Evolutionary conservation across 2,113 vertebrate genomes (phyloP), one percentile per base, ranked within the genome.

Genomic region (Corydoras maculifer): DNA sequence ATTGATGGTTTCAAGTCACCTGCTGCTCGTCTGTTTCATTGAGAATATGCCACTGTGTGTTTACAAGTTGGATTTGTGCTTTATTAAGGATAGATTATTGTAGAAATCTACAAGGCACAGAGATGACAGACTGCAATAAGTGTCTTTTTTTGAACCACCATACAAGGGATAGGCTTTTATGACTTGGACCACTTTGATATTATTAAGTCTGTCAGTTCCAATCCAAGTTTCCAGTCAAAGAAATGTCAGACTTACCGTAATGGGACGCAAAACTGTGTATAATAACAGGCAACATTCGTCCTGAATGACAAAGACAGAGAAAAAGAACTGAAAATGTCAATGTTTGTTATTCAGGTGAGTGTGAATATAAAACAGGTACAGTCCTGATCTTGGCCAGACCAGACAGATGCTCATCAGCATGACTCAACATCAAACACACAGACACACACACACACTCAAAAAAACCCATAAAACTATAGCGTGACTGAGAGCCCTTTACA

Each of bases 401-500:
- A 58, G 57, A 68, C 77, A 75, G 64, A 68, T 62, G 60, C 59
- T 74, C 31, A 43, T 62, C 29, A 30, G 29, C 64, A 60, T 78
- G 77, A 78, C 58, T 78, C 73, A 69, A 73, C 55, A 9, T 10
- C n/a, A 8, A 67, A 67, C 68, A 72, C 18, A 25, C 18, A 25
- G 18, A 25, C 18, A 25, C 18, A 25, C 18, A n/a, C 50, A 57
- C 35, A 43, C 35, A 43, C 35, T 43, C 35, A n/a, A 57, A 57
- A 57, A 57, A 5, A 1, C 51, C 54, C 14, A 57, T 57, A 64
- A 64, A 75, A 72, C 72, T 65, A 15, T 74, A 69, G 73, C 69
- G 59, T 75, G 72, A 68, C 65, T 68, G 49, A 29, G n/a, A 75
- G 65, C n/a, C 35, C 77, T 72, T 75, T 57, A 78, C 72, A 78